phyloP scores from a whole-genome alignment of 2,113 vertebrate species.

The Tinamus guttatus region DNA sequence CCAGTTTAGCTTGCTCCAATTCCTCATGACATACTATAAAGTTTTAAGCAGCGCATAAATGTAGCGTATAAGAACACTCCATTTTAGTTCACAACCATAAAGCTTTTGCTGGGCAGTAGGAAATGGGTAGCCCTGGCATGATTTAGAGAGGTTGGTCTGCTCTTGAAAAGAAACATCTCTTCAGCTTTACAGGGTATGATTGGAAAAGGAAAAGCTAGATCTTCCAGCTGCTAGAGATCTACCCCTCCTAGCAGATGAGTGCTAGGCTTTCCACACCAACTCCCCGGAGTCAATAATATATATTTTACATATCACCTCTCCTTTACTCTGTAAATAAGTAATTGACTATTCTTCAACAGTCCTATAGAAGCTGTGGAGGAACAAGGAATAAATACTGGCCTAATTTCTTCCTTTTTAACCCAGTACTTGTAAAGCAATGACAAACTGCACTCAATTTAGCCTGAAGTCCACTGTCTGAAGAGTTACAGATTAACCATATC shows the following conservation, averaged over 20 bases:
- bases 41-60: background rate
- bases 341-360: background rate
- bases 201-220: background rate
- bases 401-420: background rate
- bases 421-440: background rate
- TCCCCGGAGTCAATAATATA: background rate
- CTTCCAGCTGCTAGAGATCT: background rate
- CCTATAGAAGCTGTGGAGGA: background rate
- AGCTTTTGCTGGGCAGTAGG: background rate
- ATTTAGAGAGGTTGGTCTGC: fast-evolving
- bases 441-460: background rate
- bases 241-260: background rate
- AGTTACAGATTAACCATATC: background rate
- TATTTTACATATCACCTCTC: too few relatives aligned
- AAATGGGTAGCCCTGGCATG: background rate
- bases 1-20: background rate
- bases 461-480: background rate
- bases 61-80: background rate
- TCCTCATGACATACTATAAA: background rate
- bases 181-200: background rate
- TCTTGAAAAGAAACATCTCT: background rate
- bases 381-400: background rate
- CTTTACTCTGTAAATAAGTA: background rate
- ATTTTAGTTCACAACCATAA: background rate
- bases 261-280: background rate